These are phyloP conservation scores for Chinchilla lanigera DNA, from an alignment of 2,113 vertebrate species.

Conservation along the genomic window DNA sequence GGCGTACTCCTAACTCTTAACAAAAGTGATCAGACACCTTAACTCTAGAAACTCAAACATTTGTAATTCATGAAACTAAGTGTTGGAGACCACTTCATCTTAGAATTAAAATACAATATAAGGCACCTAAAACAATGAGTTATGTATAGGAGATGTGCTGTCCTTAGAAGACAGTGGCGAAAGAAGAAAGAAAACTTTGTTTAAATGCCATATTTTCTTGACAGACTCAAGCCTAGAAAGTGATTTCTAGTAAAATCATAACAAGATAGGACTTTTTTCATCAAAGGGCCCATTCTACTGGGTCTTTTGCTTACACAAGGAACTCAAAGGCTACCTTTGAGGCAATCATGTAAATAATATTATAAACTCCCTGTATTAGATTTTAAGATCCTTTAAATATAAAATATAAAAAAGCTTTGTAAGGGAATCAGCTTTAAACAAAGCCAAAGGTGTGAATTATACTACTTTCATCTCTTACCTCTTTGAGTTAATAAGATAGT, in stretches of 20 bases:
- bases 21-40: not conserved
- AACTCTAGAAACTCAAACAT: not conserved
- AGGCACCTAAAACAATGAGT: not conserved
- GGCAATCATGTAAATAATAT: not conserved
- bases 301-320: not conserved
- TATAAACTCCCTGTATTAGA: not conserved
- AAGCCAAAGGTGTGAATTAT: not conserved
- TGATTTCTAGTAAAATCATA: not conserved
- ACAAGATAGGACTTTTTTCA: not conserved
- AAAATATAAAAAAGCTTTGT: not conserved
- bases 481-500: not conserved
- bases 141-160: not conserved
- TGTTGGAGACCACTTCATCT: not conserved
- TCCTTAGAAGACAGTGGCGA: not conserved
- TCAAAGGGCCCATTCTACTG: fast-evolving
- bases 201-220: not conserved
- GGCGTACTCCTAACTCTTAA: not conserved
- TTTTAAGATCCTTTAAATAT: not conserved
- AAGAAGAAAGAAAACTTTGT: not conserved
- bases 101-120: not conserved
- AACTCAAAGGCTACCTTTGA: not conserved
- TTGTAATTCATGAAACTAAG: not conserved
- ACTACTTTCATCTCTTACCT: not conserved
- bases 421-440: not conserved
- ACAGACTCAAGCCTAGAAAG: not conserved